Evolutionary conservation across 2,888 invertebrate genomes (phyloP), one percentile per base, ranked within the genome.

Genomic region (Coleophora flavipennella): DNA sequence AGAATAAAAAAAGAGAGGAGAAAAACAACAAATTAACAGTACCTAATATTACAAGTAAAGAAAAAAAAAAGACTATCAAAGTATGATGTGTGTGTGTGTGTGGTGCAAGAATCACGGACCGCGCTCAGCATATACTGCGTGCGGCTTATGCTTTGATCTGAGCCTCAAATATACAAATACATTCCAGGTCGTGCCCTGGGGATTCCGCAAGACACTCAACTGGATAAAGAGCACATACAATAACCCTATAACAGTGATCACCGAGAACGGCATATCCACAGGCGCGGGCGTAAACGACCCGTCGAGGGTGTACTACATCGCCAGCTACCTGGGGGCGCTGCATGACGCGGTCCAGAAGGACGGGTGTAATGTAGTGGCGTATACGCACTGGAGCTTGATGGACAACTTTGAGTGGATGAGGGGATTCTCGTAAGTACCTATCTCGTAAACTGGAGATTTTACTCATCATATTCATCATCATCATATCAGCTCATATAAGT

Each of bases 361-460:
- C 59, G 84, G 85, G 0, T 89, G 88, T 46, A 77, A 79, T 36
- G 85, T 91, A 1, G 61, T 77, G 8, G 92, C 90, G 0, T 95
- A 93, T 58, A 88, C 91, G 0, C 88, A 89, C 39, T 94, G 94
- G 93, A 91, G 91, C 47, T 69, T 95, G 11, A 85, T 94, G 70
- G 94, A 95, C 57, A 92, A 92, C 59, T 92, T 91, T 67, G 94
- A 95, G 65, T 94, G 94, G 94, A 81, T 84, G 42, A 80, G 86
- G 33, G 94, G 94, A 20, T 94, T 87, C 60, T 88, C 88, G 88
- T 91, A 46, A 78, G 81, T 75, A 36, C 13, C 9, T 4, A 2
- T 29, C 7, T 31, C 13, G 13, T 8, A 27, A 27, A 27, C 6
- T 8, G 10, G 2, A 27, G 8, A 8, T 10, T 1, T 9, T 9